Conservation (phyloP, 2,797 vertebrate species). For the Sus cebifrons region DNA sequence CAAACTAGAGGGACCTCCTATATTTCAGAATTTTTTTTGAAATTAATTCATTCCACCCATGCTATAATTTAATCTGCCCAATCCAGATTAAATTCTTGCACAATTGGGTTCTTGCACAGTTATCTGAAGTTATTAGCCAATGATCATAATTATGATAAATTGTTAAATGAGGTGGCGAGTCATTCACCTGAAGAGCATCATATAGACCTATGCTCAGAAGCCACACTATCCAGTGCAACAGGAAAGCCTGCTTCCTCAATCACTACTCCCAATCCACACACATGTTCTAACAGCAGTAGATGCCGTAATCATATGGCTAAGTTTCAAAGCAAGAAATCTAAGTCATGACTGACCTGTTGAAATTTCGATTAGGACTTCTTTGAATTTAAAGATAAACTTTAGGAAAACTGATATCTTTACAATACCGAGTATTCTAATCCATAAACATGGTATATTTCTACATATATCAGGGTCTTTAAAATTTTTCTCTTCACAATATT, state of each 20-base stretch:
- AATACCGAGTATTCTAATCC: background rate
- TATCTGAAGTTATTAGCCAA: background rate
- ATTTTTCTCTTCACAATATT: constrained; percentile 5
- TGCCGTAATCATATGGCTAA: background rate
- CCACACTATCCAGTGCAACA: background rate
- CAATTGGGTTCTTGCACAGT: background rate
- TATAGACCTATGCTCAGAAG: background rate
- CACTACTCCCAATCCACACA: background rate
- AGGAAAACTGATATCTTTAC: background rate
- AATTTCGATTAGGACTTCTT: constrained; percentile 27
- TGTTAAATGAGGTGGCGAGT: background rate
- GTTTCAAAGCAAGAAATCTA: background rate
- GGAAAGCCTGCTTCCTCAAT: background rate
- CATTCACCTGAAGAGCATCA: background rate
- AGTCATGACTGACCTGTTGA: background rate
- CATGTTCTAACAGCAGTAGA: background rate
- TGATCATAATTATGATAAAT: background rate
- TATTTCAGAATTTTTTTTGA: background rate
- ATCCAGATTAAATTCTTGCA: background rate
- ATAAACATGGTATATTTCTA: background rate
- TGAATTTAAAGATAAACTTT: constrained; percentile 24
- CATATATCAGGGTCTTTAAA: background rate
- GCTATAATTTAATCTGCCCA: constrained; percentile 39
- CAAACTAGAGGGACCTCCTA: background rate
- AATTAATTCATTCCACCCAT: constrained; percentile 20